phyloP scores from a whole-genome alignment of 2,888 invertebrate genomes.

The Drosophila prolongata region DNA sequence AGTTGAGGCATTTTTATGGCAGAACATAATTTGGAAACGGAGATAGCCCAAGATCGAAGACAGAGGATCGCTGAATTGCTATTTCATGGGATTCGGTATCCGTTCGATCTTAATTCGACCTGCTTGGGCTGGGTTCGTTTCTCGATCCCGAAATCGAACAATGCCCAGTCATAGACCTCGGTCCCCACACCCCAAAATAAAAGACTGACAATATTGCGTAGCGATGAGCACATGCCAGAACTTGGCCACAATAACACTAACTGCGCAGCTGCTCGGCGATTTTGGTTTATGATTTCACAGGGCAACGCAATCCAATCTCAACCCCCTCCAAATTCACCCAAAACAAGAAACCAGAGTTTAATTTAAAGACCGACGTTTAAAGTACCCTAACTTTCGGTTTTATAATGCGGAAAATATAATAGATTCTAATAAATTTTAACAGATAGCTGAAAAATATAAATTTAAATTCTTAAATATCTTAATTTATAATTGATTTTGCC shows the following conservation, averaged over 20 bases:
- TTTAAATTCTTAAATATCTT: too few species aligned
- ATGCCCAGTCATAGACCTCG: constrained; percentile 16
- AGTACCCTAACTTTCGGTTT: background rate
- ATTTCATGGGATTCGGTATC: constrained; percentile 14
- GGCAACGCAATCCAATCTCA: constrained; percentile 49
- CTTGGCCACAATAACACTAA: constrained; percentile 51
- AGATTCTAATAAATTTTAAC: too few species aligned
- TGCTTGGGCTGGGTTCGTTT: background rate
- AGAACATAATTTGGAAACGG: constrained; percentile 49
- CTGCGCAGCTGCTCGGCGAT: constrained; percentile 69
- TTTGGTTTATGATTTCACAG: constrained; percentile 53
- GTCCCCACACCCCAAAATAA: constrained; percentile 18
- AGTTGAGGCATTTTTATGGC: constrained; percentile 72
- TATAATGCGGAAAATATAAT: too few species aligned
- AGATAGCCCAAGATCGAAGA: constrained; percentile 3
- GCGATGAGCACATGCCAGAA: constrained; percentile 60
- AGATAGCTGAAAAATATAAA: too few species aligned
- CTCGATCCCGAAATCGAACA: constrained; percentile 11
- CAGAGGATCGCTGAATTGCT: constrained; percentile 15
- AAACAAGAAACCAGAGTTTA: background rate
- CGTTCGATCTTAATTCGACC: constrained; percentile 15
- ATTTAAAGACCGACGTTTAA: background rate
- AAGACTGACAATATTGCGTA: constrained; percentile 53
- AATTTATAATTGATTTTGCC: too few species aligned
- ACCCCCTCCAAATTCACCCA: constrained; percentile 6